These are phyloP conservation scores for cat (Felis catus) DNA, from an alignment of 2,113 vertebrate genomes.

Conservation along the genomic window DNA sequence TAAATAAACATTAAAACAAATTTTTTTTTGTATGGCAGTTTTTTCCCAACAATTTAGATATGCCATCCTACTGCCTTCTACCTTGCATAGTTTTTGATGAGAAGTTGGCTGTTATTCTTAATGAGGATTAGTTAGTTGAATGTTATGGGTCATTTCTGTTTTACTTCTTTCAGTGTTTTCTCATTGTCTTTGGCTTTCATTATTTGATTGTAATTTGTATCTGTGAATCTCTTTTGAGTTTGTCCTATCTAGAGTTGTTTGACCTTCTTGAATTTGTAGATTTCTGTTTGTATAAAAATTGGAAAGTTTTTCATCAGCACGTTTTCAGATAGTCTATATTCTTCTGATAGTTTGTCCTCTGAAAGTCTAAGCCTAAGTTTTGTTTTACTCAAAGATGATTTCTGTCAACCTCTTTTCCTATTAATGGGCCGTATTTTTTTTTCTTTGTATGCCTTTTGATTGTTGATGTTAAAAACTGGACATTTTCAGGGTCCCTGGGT, in stretches of 20 bases:
- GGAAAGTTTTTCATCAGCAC: neutral
- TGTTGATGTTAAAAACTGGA: neutral
- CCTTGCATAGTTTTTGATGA: neutral
- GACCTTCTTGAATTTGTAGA: neutral
- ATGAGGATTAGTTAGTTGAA: neutral
- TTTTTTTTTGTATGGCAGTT: neutral
- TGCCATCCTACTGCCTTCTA: neutral
- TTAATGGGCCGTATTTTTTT: neutral
- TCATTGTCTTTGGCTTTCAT: neutral
- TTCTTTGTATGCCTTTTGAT: neutral
- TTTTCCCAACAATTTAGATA: neutral
- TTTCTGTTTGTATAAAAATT: neutral
- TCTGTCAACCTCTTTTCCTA: neutral
- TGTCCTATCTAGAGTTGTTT: neutral
- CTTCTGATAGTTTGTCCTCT: neutral
- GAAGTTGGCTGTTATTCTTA: neutral
- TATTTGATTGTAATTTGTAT: neutral
- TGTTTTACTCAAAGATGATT: neutral
- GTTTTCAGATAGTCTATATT: neutral
- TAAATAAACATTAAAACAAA: no score
- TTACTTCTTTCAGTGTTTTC: neutral
- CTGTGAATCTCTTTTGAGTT: neutral
- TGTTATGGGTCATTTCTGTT: neutral
- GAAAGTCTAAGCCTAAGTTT: neutral
- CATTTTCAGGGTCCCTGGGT: neutral